phyloP scores from a whole-genome alignment of 1,140 invertebrate species.

The Drosophila ficusphila region DNA sequence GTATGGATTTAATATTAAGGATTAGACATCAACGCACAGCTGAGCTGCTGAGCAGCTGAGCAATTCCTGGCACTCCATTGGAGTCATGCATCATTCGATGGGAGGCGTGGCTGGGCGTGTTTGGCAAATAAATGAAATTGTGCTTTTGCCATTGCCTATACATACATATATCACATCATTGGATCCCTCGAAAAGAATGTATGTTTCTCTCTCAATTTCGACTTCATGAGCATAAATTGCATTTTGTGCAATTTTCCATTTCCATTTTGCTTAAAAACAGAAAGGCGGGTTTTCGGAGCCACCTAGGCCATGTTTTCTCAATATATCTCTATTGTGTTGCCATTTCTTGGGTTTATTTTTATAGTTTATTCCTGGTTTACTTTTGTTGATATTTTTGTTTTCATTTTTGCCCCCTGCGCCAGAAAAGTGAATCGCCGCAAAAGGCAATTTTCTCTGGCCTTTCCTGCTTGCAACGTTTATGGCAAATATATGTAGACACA shows the following conservation, averaged over 20 bases:
- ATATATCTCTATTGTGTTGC: slow-evolving; percentile 16
- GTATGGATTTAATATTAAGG: slow-evolving; percentile 76
- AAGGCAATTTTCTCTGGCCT: slow-evolving; percentile 64
- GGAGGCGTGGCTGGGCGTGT: slow-evolving; percentile 13
- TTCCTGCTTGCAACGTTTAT: slow-evolving; percentile 61
- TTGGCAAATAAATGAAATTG: slow-evolving; percentile 48
- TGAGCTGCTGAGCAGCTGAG: slow-evolving; percentile 30
- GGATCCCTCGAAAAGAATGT: slow-evolving; percentile 10
- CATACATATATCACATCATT: slow-evolving; percentile 38
- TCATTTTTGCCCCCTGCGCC: slow-evolving; percentile 18
- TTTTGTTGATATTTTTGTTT: slow-evolving; percentile 44
- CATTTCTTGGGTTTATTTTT: slow-evolving; percentile 28
- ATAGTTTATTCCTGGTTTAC: slow-evolving; percentile 43
- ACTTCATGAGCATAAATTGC: slow-evolving; percentile 57
- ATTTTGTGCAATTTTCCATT: slow-evolving; percentile 54
- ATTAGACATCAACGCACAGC: slow-evolving; percentile 68
- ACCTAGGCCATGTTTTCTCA: slow-evolving; percentile 49
- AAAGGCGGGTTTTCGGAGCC: neutral
- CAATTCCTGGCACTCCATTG: slow-evolving; percentile 35
- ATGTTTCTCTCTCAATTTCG: slow-evolving; percentile 37
- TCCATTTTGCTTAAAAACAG: slow-evolving; percentile 39
- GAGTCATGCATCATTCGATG: slow-evolving; percentile 42
- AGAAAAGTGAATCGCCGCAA: slow-evolving; percentile 41
- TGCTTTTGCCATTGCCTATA: slow-evolving; percentile 21
- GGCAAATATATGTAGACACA: too few relatives aligned